Conservation (phyloP, 2,888 invertebrate species). For the Arctia plantaginis region DNA sequence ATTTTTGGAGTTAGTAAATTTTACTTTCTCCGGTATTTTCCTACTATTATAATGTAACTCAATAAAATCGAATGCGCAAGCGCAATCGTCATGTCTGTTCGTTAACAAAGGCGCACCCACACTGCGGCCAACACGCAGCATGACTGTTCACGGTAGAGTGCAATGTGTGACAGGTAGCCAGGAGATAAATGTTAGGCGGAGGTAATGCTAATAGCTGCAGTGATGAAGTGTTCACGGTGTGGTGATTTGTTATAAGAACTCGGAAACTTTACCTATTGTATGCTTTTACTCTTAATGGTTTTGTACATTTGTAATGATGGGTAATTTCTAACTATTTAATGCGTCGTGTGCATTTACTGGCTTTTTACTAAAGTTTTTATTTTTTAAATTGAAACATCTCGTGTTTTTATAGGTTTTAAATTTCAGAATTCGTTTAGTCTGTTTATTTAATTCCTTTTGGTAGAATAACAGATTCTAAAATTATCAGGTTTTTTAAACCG, state of each 20-base stretch:
- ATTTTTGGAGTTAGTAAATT: not conserved
- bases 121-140: slow-evolving; percentile 10
- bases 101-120: slow-evolving; percentile 45
- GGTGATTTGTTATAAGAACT: slow-evolving; percentile 37
- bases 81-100: slow-evolving; percentile 21
- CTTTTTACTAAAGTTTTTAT: not conserved
- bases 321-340: not conserved
- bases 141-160: slow-evolving; percentile 30
- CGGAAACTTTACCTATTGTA: slow-evolving; percentile 13
- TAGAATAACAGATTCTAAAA: no score
- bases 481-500: no score
- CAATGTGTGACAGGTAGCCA: slow-evolving; percentile 51
- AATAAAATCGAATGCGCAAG: slow-evolving; percentile 12
- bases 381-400: not conserved
- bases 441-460: no score
- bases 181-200: slow-evolving; percentile 50
- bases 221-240: slow-evolving; percentile 43
- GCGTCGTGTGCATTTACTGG: not conserved
- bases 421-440: not conserved
- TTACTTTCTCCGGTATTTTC: not conserved
- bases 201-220: slow-evolving; percentile 44
- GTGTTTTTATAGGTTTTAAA: not conserved
- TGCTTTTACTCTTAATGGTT: slow-evolving; percentile 12
- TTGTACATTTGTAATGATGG: not conserved
- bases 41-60: slow-evolving; percentile 8